phyloP scores from a whole-genome alignment of 2,113 vertebrate genomes.

The Formicarius rufipectus region DNA sequence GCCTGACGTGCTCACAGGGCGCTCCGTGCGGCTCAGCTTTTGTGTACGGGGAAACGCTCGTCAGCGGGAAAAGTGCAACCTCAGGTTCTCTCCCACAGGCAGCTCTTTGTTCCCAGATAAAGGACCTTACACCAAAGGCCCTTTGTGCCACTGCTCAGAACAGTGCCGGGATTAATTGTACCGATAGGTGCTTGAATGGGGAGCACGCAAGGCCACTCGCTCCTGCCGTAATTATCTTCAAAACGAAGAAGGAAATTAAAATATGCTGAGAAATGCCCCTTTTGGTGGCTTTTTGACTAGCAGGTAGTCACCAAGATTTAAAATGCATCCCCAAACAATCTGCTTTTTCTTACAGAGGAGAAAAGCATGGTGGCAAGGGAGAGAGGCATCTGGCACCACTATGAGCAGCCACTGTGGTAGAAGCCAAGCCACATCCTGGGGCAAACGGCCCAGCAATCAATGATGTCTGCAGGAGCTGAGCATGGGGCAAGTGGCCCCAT shows the following conservation, averaged over 20 bases:
- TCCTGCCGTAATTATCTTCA: constrained; percentile 39
- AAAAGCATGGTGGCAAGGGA: rapidly evolving
- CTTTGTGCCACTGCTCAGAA: constrained; percentile 73
- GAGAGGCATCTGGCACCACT: background rate
- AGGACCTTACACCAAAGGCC: constrained; percentile 61
- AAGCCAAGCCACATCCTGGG: background rate
- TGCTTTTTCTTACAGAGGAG: background rate
- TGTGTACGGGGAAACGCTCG: constrained; percentile 52
- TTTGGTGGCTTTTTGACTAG: background rate
- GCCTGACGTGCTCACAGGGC: background rate
- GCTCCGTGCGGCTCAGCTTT: constrained; percentile 53
- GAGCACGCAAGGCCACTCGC: background rate
- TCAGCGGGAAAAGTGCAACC: constrained; percentile 75
- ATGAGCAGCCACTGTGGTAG: rapidly evolving
- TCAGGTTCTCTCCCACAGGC: constrained; percentile 73
- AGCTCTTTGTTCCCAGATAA: constrained; percentile 76
- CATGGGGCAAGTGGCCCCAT: rapidly evolving
- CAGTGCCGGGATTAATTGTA: constrained; percentile 69
- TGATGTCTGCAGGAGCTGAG: background rate
- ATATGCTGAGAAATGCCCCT: background rate
- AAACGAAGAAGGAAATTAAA: constrained; percentile 34
- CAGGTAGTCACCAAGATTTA: background rate
- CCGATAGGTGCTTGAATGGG: constrained; percentile 73
- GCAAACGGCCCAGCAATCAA: background rate
- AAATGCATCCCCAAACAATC: background rate